Base-by-base conservation (phyloP, 2,113 vertebrate genomes). In the Brienomyrus brachyistius region DNA sequence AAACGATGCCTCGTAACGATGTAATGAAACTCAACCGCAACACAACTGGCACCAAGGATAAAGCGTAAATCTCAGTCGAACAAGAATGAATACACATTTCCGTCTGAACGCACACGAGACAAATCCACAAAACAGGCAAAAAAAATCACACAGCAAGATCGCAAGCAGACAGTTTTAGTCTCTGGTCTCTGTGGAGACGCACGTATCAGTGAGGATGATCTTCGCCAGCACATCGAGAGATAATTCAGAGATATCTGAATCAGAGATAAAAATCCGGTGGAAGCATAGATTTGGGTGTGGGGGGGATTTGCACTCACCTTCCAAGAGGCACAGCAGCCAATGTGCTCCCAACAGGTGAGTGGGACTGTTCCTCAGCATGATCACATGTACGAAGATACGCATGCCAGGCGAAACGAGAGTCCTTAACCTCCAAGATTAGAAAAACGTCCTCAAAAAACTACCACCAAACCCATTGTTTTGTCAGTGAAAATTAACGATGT, bases 281-380 rank as follows among this genome's bases (percentile, higher is more conserved):
- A 82, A 80, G 35, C 74, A 19, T 80, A 35, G 15, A 17, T 17
- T 77, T 11, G 70, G 13, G 62, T 4, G 88, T n/a, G 27, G 66
- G 17, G 84, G 27, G 11, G n/a, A 84, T n/a, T 13, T 91, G 88
- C 48, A 94, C 95, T 95, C 92, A 96, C 95, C 95, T 95, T 94
- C 94, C 92, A 93, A 94, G 86, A 92, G 84, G 90, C 92, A 92
- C 90, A 95, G 90, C 90, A 95, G 59, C 93, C 94, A 94, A 89
- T 93, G 89, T 90, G 92, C 92, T 89, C 90, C 93, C 91, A 95
- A 90, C 94, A 95, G 94, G 94, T 95, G 94, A 94, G 92, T 88
- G 90, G 91, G 88, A 56, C 51, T 91, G 93, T 91, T 90, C 48
- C 66, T 92, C 90, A 93, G 93, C 95, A 96, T 96, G 93, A 91